Evolutionary conservation across 2,888 invertebrate species (phyloP), one percentile per base, ranked within the genome.

Genomic region (Torymus texanus): DNA sequence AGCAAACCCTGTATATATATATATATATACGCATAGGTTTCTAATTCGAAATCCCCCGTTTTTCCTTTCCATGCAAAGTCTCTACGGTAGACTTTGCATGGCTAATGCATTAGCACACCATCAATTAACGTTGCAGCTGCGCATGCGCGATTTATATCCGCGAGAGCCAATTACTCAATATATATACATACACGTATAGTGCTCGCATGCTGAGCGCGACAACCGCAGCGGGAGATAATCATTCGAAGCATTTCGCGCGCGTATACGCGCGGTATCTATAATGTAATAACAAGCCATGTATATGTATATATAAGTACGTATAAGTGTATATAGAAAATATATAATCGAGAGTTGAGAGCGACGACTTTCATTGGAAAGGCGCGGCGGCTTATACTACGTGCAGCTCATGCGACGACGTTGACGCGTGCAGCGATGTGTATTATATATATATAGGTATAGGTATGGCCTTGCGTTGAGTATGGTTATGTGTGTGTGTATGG

Each of bases 71-170:
- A 41, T 2, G 63, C 14, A 4, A 51, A 14, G 61, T n/a, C 16
- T 59, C 53, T 18, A 24, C 16, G 21, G 41, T 24, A 59, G 53
- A 13, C 59, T 51, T 50, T 62, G 41, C 63, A 58, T 51, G 24
- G 63, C 63, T 50, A 63, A 78, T 78, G 53, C 68, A 78, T 78
- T 78, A 78, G 41, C 41, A 74, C 78, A 78, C 63, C 74, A 63
- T 68, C 63, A 29, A 74, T 78, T 74, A 78, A 74, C 68, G 78
- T 24, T 10, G 21, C 41, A 41, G 41, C 41, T 41, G 41, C 41
- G 41, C 5, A 8, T 58, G 53, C 53, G 70, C 58, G 59, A 74
- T 70, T 68, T 74, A 63, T 68, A 68, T 63, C 58, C 24, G 16
- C 65, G 53, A 24, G 68, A 29, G 29, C 24, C 76, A 68, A 61